These are phyloP conservation scores for Stichopus chloronotus DNA, from an alignment of 35 echinoderm and acorn worm genomes.

Conservation along the genomic window DNA sequence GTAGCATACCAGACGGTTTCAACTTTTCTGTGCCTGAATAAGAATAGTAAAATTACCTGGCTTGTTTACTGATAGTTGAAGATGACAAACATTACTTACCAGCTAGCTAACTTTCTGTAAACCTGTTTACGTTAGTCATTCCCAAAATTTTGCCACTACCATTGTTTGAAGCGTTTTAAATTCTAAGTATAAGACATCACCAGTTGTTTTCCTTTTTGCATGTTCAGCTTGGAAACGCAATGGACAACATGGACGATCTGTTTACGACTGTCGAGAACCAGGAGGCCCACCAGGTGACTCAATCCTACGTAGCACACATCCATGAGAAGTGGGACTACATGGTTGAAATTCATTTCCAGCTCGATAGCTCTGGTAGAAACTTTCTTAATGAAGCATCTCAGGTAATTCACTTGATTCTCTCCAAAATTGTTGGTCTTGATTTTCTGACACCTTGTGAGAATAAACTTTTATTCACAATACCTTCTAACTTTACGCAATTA, in stretches of 20 bases:
- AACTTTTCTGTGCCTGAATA: too few relatives aligned
- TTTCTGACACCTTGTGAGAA: background rate
- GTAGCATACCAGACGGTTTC: too few relatives aligned
- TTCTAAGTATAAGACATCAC: too few relatives aligned
- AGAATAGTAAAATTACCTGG: too few relatives aligned
- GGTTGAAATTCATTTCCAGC: constrained; percentile 80
- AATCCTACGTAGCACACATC: constrained; percentile 54
- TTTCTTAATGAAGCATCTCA: constrained; percentile 75
- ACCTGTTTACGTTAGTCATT: too few relatives aligned
- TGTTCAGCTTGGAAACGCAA: constrained; percentile 78
- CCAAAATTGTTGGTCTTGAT: background rate
- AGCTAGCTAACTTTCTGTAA: too few relatives aligned
- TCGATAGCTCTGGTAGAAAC: constrained; percentile 81
- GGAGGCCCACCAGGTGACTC: constrained; percentile 46
- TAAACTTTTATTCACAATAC: background rate
- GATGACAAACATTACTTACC: too few relatives aligned
- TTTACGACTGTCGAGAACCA: constrained; percentile 69
- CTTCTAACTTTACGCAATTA: too few relatives aligned
- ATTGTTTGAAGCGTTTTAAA: too few relatives aligned
- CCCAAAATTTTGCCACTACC: too few relatives aligned
- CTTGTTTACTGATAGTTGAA: too few relatives aligned
- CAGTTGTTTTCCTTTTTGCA: background rate
- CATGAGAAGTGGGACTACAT: constrained; percentile 89
- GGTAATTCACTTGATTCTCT: constrained; percentile 21
- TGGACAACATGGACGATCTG: constrained; percentile 91